These are phyloP conservation scores for Eclectus roratus DNA, from an alignment of 2,113 vertebrate species.

Conservation along the genomic window DNA sequence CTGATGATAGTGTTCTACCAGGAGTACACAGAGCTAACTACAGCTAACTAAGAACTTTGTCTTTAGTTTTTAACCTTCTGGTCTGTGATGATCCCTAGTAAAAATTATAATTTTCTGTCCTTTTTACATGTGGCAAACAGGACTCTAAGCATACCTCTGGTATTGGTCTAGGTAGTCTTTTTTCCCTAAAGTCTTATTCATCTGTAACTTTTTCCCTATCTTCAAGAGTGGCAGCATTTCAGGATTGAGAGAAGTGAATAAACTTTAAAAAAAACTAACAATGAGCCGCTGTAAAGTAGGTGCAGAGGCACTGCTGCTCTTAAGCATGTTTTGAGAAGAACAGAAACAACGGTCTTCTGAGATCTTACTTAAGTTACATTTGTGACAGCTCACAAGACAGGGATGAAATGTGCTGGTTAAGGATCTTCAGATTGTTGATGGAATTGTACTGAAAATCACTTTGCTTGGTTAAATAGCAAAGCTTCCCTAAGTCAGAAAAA, in stretches of 20 bases:
- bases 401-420: not conserved
- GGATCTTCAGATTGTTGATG: not conserved
- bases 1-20: not conserved
- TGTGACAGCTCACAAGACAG: not conserved
- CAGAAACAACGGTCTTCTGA: not conserved
- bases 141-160: not conserved
- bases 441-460: not conserved
- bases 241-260: not conserved
- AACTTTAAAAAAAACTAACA: not conserved
- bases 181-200: not conserved
- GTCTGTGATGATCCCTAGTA: not conserved
- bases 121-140: not conserved
- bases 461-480: not conserved
- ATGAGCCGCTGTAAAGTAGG: not conserved
- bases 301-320: not conserved
- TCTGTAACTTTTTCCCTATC: not conserved
- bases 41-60: not conserved
- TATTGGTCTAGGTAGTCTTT: not conserved
- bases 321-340: not conserved
- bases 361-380: not conserved
- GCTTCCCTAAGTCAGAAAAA: not conserved
- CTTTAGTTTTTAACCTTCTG: not conserved
- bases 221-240: not conserved
- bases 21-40: not conserved
- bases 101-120: not conserved